A percentile compares a stretch with the other conserved stretches of the same genome.
Evolutionary conservation across 1,140 invertebrate species (phyloP).

Genomic region (Mactra quadrangularis): DNA sequence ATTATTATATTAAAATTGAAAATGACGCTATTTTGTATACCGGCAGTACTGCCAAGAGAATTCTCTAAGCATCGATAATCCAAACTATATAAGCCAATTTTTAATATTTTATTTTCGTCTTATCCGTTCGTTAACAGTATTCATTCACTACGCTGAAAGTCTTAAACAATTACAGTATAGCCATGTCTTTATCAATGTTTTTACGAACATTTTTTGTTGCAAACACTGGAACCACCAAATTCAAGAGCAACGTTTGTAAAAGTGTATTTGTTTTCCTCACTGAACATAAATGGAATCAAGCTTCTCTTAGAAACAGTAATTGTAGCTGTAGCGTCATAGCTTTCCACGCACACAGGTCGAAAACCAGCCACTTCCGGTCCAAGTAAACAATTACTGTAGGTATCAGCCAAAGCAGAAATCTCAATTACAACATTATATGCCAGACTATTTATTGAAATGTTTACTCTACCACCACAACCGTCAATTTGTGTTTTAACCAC

Average conservation of each 20-base stretch:
- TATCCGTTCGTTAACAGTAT: too few species aligned
- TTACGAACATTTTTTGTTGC: constrained; percentile 56
- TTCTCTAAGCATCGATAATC: too few species aligned
- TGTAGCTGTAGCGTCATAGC: constrained; percentile 67
- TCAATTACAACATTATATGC: constrained; percentile 56
- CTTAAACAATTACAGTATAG: too few species aligned
- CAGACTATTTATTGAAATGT: constrained; percentile 60
- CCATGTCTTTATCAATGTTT: too few species aligned
- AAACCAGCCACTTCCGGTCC: constrained; percentile 72
- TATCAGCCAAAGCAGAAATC: constrained; percentile 11
- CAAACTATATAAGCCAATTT: too few species aligned
- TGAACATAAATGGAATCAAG: constrained; percentile 22
- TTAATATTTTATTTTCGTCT: too few species aligned
- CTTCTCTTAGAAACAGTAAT: constrained; percentile 58
- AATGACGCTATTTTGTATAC: too few species aligned
- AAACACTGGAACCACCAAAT: constrained; percentile 74
- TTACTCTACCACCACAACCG: constrained; percentile 68
- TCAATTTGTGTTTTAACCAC: constrained; percentile 45
- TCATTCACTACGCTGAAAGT: too few species aligned
- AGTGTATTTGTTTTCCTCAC: constrained; percentile 62
- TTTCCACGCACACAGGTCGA: constrained; percentile 68
- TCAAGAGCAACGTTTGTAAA: constrained; percentile 68
- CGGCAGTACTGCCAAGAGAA: too few species aligned
- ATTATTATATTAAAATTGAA: too few species aligned
- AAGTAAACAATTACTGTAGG: constrained; percentile 71